Evolutionary conservation across 2,888 invertebrate species (phyloP), one percentile per base, ranked within the genome.

Genomic region (Nudaria mundana): DNA sequence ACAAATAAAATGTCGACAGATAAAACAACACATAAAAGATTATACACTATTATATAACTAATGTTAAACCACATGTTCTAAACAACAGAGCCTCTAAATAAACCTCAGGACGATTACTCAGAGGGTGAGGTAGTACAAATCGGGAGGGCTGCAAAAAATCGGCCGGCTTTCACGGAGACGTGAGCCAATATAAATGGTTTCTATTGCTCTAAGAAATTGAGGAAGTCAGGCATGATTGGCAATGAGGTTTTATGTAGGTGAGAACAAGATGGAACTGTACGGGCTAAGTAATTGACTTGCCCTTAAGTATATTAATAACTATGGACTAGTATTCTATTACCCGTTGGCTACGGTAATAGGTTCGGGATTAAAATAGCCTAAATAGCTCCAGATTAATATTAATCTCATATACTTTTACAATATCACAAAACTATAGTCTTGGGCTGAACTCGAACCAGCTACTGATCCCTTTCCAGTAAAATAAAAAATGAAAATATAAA

Each of bases 171-270:
- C 13, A 8, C 16, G 29, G 44, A 47, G 36, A 46, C 39, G 46
- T 20, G 42, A 36, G 35, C 37, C 45, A 28, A 54, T 56, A 56
- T 44, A 49, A 59, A 59, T 58, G 40, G 56, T 46, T 53, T 56
- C 40, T 56, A 40, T 46, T 43, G 25, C 45, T 42, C 26, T 52
- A 49, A 57, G 58, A 48, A 40, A 55, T 57, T 55, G 56, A 38
- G 55, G 52, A 52, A 55, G 52, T 44, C 52, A 37, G 28, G 37
- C 38, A 12, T 43, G 31, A 57, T 52, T 49, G 46, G 26, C 32
- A 40, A 44, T 43, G 32, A 38, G 49, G 42, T 44, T 37, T 49
- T 45, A 57, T 48, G 52, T 35, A 48, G 40, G 41, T 47, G 44
- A 44, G 36, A 10, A 42, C 11, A 1, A 7, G 10, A 30, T 5